Conservation (phyloP, 2,888 invertebrate genomes). For the Sarcophaga subvicina region DNA sequence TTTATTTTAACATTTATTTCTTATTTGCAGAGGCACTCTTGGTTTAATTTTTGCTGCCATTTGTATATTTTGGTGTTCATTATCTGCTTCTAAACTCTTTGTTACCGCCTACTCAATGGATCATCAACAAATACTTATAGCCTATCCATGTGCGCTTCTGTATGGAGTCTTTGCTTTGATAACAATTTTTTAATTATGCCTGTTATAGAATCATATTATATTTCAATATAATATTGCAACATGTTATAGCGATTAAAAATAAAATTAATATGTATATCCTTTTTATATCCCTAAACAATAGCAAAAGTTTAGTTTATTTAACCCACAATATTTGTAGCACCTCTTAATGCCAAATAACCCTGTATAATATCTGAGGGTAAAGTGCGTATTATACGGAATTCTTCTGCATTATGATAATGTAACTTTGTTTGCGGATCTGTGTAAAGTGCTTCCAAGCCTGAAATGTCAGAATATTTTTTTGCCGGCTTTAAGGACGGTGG, state of each 20-base stretch:
- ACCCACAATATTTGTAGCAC: slow-evolving; percentile 79
- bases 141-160: slow-evolving; percentile 90
- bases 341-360: slow-evolving; percentile 93
- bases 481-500: slow-evolving; percentile 95
- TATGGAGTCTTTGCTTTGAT: slow-evolving; percentile 91
- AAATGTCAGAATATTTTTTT: slow-evolving; percentile 96
- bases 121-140: slow-evolving; percentile 87
- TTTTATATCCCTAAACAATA: background rate
- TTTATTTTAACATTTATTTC: slow-evolving; percentile 8
- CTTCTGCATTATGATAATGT: slow-evolving; percentile 92
- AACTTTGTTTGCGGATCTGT: slow-evolving; percentile 95
- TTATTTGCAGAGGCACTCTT: slow-evolving; percentile 82
- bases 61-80: slow-evolving; percentile 88
- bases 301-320: slow-evolving; percentile 19
- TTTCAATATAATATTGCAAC: background rate
- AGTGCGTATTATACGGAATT: slow-evolving; percentile 92
- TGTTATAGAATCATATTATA: background rate
- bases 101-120: slow-evolving; percentile 89
- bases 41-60: slow-evolving; percentile 84
- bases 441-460: slow-evolving; percentile 93
- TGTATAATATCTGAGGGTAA: slow-evolving; percentile 96
- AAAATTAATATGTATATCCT: background rate
- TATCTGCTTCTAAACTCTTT: slow-evolving; percentile 90
- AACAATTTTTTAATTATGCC: slow-evolving; percentile 85
- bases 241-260: slow-evolving; percentile 5